Base-by-base conservation (phyloP, 1,140 invertebrate genomes). In the Drosophila sp. region DNA sequence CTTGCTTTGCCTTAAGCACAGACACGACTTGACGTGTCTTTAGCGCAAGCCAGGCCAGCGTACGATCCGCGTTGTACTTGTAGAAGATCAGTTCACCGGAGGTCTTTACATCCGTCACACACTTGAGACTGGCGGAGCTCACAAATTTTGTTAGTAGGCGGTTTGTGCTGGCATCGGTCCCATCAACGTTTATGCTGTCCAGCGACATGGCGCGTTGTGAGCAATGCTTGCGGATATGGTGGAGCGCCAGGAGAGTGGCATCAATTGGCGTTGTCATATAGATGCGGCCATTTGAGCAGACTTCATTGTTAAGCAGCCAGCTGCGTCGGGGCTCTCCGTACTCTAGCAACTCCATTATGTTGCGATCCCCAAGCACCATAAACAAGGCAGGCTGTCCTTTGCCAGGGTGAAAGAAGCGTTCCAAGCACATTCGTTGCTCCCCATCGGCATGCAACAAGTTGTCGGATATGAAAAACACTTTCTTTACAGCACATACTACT, bases 61-160 rank as follows among this genome's bases (percentile, higher is more conserved):
- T 94, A 86, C 96, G 96, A 41, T 95, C 94, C 83, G 96, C 94
- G 92, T 96, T 96, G 76, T 95, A 97, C 92, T 96, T 96, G 75
- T 94, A 97, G 8, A 95, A 95, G 84, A 94, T 94, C 21, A 96
- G 90, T 32, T 95, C 94, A 72, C 94, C 93, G 74, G 94, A 93
- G 1, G 16, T 45, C 61, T 91, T 91, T 4, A 78, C 61, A 69
- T 91, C 90, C 9, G 83, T 53, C 27, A 91, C 69, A 29, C 76
- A 78, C 7, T 58, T 46, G 0, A 91, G 63, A n/a, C 73, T 54
- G 0, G 62, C 58, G 1, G 59, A 21, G 6, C 13, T 53, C 0
- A 89, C 45, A 38, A 89, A 78, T 40, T 87, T 72, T 4, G 61
- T 83, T 11, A 90, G 72, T 53, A 84, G 50, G 4, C 83, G 72